These are phyloP conservation scores for Heliconius congener DNA, from an alignment of 1,140 invertebrate genomes.

Conservation along the genomic window DNA sequence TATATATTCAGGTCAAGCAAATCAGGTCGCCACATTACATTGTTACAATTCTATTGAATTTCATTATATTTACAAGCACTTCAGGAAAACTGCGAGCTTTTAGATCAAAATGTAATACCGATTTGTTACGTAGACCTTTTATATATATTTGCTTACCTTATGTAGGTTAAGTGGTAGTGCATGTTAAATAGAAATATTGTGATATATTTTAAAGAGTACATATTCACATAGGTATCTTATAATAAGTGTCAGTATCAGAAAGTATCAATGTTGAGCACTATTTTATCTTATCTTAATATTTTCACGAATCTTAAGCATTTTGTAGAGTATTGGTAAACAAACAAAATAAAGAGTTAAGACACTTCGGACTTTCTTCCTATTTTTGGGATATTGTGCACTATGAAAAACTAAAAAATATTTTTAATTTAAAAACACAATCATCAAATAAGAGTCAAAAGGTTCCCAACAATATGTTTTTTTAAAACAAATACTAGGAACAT, in stretches of 20 bases:
- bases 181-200: not conserved
- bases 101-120: not conserved
- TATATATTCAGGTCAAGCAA: conserved; percentile 10
- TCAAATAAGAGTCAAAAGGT: too few species aligned
- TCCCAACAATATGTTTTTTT: too few species aligned
- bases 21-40: conserved; percentile 3
- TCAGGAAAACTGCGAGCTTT: not conserved
- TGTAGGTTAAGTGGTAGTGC: not conserved
- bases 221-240: not conserved
- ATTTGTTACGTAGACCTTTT: not conserved
- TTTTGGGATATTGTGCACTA: too few species aligned
- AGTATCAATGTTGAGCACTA: too few species aligned
- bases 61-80: not conserved
- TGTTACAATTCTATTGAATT: conserved; percentile 5
- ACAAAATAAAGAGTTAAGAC: too few species aligned
- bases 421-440: too few species aligned
- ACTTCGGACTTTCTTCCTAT: too few species aligned
- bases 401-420: too few species aligned
- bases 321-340: too few species aligned
- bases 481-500: not conserved
- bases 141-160: not conserved
- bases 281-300: too few species aligned
- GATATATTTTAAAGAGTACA: not conserved
- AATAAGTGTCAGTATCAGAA: too few species aligned
- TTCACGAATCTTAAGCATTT: too few species aligned